A percentile compares a stretch with the other conserved stretches of the same genome.
Evolutionary conservation across 2,888 invertebrate genomes (phyloP).

Genomic region (Hoplodrina ambigua): DNA sequence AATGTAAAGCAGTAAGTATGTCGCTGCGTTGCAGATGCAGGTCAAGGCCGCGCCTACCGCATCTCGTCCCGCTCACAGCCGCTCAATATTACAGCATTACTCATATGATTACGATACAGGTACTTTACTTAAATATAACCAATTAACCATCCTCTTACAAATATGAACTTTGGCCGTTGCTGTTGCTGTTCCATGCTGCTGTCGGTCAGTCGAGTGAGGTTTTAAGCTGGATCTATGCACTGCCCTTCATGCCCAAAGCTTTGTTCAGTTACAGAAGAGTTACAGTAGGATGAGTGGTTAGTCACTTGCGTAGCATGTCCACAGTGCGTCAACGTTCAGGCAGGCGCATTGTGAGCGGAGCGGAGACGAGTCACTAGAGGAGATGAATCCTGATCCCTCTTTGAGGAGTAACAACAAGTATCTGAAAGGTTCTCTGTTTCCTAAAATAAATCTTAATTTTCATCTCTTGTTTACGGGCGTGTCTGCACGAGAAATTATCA

Average conservation of each 20-base stretch:
- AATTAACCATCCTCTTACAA: background rate
- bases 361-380: background rate
- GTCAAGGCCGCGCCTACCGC: constrained; percentile 41
- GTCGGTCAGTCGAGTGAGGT: background rate
- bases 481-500: constrained; percentile 17
- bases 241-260: background rate
- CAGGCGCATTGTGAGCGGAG: background rate
- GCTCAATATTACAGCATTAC: constrained; percentile 32
- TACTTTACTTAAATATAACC: background rate
- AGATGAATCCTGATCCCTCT: too few species aligned
- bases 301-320: background rate
- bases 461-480: constrained; percentile 16
- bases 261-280: background rate
- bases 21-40: constrained; percentile 22
- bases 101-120: background rate
- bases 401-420: background rate
- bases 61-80: constrained; percentile 24
- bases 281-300: too few species aligned
- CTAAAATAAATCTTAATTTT: background rate
- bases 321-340: background rate
- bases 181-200: background rate
- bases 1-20: constrained; percentile 3
- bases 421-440: background rate
- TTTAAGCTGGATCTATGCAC: background rate
- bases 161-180: too few species aligned